Conservation (phyloP, 2,888 invertebrate genomes). For the Lithosia quadra region DNA sequence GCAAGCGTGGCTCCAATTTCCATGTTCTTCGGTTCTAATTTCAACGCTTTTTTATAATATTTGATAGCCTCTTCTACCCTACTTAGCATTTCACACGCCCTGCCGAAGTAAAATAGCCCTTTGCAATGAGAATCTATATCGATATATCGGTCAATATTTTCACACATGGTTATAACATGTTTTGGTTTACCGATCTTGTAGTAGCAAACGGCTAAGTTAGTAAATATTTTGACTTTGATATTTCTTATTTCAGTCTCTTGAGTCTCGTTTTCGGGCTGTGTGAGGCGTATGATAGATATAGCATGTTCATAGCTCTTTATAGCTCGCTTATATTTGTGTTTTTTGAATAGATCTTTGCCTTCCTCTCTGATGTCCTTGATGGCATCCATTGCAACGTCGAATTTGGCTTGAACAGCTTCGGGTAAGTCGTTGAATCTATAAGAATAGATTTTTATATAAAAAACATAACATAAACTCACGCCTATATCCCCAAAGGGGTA, state of each 20-base stretch:
- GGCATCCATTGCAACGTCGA: constrained; percentile 66
- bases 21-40: constrained; percentile 77
- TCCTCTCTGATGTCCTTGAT: constrained; percentile 67
- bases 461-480: too few species aligned
- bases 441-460: too few species aligned
- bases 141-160: constrained; percentile 66
- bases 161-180: constrained; percentile 71
- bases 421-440: constrained; percentile 77
- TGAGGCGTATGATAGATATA: constrained; percentile 63
- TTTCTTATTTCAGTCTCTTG: constrained; percentile 65
- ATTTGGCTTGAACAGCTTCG: constrained; percentile 70
- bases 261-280: constrained; percentile 56
- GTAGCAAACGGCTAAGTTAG: constrained; percentile 77
- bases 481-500: too few species aligned
- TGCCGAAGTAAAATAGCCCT: constrained; percentile 73
- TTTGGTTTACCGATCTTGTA: constrained; percentile 73
- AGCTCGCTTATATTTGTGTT: constrained; percentile 63
- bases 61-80: constrained; percentile 66
- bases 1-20: constrained; percentile 73
- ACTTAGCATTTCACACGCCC: constrained; percentile 68
- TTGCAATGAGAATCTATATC: constrained; percentile 75
- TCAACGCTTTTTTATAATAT: constrained; percentile 75
- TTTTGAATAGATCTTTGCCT: constrained; percentile 67
- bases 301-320: constrained; percentile 74
- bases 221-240: constrained; percentile 65